These are phyloP conservation scores for Orthosia incerta DNA, from an alignment of 2,888 invertebrate genomes.

Conservation along the genomic window DNA sequence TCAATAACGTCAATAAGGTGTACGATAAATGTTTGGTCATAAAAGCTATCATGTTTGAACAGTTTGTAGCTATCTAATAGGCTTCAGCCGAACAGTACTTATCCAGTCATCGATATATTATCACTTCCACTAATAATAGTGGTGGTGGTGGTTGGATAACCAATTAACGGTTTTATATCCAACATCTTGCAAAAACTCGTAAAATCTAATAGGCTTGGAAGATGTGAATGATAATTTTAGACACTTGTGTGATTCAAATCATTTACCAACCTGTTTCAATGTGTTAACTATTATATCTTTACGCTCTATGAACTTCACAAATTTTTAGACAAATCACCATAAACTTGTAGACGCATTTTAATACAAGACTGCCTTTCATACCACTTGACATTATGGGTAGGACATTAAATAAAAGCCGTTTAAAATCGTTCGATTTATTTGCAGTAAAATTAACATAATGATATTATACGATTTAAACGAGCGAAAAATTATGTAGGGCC, in stretches of 20 bases:
- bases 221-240: slow-evolving; percentile 63
- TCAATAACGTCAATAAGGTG: slow-evolving; percentile 42
- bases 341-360: slow-evolving; percentile 36
- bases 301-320: slow-evolving; percentile 12
- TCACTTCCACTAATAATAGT: slow-evolving; percentile 66
- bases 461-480: slow-evolving; percentile 28
- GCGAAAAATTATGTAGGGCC: slow-evolving; percentile 24
- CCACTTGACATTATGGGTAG: slow-evolving; percentile 10
- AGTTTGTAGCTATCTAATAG: slow-evolving; percentile 57
- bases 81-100: slow-evolving; percentile 32
- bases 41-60: slow-evolving; percentile 70
- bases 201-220: slow-evolving; percentile 66
- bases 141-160: too few species aligned
- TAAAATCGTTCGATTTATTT: slow-evolving; percentile 31
- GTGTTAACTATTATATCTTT: slow-evolving; percentile 16
- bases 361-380: slow-evolving; percentile 28
- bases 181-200: slow-evolving; percentile 72
- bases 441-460: slow-evolving; percentile 42
- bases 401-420: slow-evolving; percentile 40
- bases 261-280: slow-evolving; percentile 57
- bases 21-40: slow-evolving; percentile 65
- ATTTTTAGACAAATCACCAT: slow-evolving; percentile 35
- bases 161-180: slow-evolving; percentile 75
- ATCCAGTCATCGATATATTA: slow-evolving; percentile 48
- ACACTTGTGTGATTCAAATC: slow-evolving; percentile 70